Evolutionary conservation across 2,888 invertebrate genomes (phyloP).

Genomic region (Aquatica leii): DNA sequence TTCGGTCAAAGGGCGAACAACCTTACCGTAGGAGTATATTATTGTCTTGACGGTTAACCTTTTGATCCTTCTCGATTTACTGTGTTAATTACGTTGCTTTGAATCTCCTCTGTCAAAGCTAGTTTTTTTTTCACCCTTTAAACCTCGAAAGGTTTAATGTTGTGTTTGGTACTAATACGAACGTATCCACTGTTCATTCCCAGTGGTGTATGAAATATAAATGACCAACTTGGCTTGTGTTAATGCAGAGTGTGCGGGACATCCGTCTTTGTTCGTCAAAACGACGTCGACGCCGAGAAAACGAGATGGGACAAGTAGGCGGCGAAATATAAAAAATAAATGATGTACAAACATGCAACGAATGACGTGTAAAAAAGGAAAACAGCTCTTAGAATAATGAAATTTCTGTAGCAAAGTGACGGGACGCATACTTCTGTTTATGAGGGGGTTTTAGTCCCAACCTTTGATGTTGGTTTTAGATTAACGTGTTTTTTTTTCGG

Average conservation of each 20-base stretch:
- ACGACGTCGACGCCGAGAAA: conserved; percentile 10
- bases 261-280: conserved; percentile 2
- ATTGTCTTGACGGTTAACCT: too few relatives aligned
- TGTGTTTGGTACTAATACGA: conserved; percentile 22
- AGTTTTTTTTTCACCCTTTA: too few relatives aligned
- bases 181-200: conserved; percentile 27
- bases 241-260: conserved; percentile 13
- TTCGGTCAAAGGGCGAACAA: too few relatives aligned
- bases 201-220: conserved; percentile 34
- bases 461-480: conserved; percentile 34
- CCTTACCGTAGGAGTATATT: too few relatives aligned
- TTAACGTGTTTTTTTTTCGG: conserved; percentile 31
- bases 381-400: conserved; percentile 45
- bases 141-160: conserved; percentile 18
- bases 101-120: too few relatives aligned
- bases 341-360: conserved; percentile 39
- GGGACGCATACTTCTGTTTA: conserved; percentile 42
- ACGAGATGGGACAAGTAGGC: conserved; percentile 11
- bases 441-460: conserved; percentile 23
- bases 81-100: too few relatives aligned
- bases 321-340: conserved; percentile 36
- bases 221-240: conserved; percentile 19
- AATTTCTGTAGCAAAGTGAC: conserved; percentile 45
- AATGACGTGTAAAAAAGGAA: conserved; percentile 41
- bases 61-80: too few relatives aligned